Evolutionary conservation across 2,113 vertebrate genomes (phyloP).

Genomic region (Aramus guarauna): DNA sequence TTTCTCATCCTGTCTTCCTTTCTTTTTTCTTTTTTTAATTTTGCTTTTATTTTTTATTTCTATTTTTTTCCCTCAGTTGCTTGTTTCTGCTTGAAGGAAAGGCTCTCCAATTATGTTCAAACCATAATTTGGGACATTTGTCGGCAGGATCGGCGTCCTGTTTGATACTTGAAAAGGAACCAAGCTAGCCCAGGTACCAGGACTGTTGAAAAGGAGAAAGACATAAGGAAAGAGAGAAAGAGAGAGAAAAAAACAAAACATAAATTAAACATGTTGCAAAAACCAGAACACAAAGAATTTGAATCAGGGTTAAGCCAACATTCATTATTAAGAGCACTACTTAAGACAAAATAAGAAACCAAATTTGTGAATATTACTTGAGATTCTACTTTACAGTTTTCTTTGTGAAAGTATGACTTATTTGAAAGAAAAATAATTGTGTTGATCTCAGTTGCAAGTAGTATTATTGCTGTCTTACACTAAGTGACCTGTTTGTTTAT

Average conservation of each 20-base stretch:
- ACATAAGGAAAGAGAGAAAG: neutral
- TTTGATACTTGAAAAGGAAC: constrained; percentile 99
- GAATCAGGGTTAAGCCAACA: neutral
- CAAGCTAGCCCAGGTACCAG: constrained; percentile 99
- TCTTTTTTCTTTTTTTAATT: constrained; percentile 27
- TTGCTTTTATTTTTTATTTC: constrained; percentile 53
- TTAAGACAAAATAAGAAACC: neutral
- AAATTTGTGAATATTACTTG: neutral
- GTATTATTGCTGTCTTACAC: neutral
- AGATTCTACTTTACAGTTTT: neutral
- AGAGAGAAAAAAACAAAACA: constrained; percentile 19
- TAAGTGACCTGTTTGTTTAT: neutral
- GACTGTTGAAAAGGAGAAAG: constrained; percentile 78
- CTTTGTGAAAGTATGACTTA: neutral
- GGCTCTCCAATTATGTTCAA: constrained; percentile 99
- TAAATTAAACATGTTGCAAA: constrained; percentile 39
- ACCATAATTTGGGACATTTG: constrained; percentile 99
- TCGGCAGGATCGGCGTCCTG: constrained; percentile 96
- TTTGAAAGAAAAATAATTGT: neutral
- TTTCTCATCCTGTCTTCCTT: constrained; percentile 64
- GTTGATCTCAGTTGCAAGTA: neutral
- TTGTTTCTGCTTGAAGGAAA: constrained; percentile 97
- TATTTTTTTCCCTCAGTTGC: constrained; percentile 85
- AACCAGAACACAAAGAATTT: neutral
- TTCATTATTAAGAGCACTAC: neutral